Percentiles rank a stretch among this genome's conserved stretches.
Conservation (phyloP, 2,797 vertebrate genomes). For the Carcharodon carcharias region DNA sequence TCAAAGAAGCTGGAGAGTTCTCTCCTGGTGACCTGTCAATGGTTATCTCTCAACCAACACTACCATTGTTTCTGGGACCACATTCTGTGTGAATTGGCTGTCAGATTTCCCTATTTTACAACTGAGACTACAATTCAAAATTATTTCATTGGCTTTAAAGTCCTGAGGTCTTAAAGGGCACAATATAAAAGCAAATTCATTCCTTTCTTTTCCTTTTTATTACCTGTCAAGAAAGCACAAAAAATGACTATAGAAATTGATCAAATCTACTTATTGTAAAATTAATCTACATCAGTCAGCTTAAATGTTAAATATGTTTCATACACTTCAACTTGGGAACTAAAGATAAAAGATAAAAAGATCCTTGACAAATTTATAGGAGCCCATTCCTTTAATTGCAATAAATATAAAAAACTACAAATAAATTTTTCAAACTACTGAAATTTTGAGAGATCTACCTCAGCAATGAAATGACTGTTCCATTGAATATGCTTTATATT, state of each 20-base stretch:
- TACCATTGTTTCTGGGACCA: neutral
- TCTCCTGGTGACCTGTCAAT: neutral
- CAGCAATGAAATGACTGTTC: neutral
- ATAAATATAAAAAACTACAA: neutral
- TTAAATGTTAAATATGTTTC: neutral
- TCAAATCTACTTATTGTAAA: conserved; percentile 2
- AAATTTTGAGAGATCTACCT: neutral
- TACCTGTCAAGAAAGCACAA: neutral
- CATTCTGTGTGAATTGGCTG: neutral
- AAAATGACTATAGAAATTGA: neutral
- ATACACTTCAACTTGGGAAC: neutral
- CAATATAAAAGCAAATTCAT: neutral
- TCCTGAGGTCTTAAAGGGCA: neutral
- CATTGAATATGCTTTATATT: neutral
- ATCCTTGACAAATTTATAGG: neutral
- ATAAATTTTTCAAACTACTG: neutral
- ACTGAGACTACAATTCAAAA: neutral
- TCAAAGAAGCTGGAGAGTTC: neutral
- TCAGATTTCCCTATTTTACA: neutral
- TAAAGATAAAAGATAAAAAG: neutral
- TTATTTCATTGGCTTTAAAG: neutral
- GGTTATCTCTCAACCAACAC: neutral
- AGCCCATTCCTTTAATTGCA: neutral
- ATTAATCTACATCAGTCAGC: neutral
- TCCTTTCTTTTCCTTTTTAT: neutral